These are phyloP conservation scores for Apteryx owenii DNA, from an alignment of 2,113 vertebrate species.

Conservation along the genomic window DNA sequence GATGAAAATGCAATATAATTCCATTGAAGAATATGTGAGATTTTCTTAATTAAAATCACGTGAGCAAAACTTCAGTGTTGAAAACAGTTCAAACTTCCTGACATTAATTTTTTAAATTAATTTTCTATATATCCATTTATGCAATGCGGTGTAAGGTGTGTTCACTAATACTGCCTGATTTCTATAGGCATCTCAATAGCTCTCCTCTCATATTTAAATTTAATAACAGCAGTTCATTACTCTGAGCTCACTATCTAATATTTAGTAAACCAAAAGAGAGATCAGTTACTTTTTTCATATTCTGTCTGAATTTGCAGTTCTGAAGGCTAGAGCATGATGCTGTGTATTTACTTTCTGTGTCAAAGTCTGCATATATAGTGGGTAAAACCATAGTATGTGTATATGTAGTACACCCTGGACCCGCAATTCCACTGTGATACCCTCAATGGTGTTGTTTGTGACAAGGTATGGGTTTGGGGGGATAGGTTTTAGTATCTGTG, in stretches of 20 bases:
- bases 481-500: background rate
- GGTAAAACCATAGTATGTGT: background rate
- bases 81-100: background rate
- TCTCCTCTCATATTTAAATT: background rate
- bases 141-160: background rate
- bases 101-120: background rate
- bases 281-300: background rate
- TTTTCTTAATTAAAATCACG: background rate
- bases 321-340: background rate
- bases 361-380: background rate
- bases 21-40: background rate
- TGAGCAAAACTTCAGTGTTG: background rate
- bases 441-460: background rate
- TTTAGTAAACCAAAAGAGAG: background rate
- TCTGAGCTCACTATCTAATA: background rate
- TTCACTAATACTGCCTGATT: background rate
- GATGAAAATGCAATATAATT: background rate
- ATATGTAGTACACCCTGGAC: background rate
- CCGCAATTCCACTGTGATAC: background rate
- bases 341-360: background rate
- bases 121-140: background rate
- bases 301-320: background rate
- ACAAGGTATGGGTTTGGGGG: background rate
- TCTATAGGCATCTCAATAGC: background rate
- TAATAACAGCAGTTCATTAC: background rate